Evolutionary conservation across 2,797 vertebrate genomes (phyloP), one percentile per base, ranked within the genome.

Genomic region (Pseudochaenichthys georgianus): DNA sequence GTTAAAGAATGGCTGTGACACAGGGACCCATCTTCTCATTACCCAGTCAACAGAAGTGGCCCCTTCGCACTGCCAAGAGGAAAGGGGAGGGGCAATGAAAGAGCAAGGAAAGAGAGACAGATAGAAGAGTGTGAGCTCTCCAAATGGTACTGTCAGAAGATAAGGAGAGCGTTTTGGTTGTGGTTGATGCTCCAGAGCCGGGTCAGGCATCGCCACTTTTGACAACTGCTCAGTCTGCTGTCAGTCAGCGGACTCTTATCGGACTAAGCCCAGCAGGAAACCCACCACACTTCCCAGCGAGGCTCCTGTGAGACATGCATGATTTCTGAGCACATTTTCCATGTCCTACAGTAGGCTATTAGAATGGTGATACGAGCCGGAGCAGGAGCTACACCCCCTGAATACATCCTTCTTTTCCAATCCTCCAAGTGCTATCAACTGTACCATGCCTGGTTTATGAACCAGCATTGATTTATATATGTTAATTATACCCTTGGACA

Each of bases 401-500:
- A 69, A 82, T 47, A 55, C 75, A 64, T 82, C 61, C 53, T 21
- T 67, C 53, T 57, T 28, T 80, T 53, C 74, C 81, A n/a, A 53
- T 72, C 68, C 64, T 48, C 80, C 63, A 68, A 59, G 70, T 65
- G 52, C 70, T 73, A 73, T 81, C 73, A 47, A 78, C 74, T 63
- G 69, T 73, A 64, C 70, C 80, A 82, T 69, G 68, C 70, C 78
- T 65, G 81, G 60, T 88, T 92, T 92, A 90, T 85, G 88, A 92
- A 88, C 74, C 85, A 73, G 58, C 79, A 80, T 91, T 68, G n/a
- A 92, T 93, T 90, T 92, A 87, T 87, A 93, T 87, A 93, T 93
- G 92, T 86, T 93, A 93, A 93, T 93, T 91, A 90, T 81, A 79
- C 83, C 81, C 70, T 48, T 81, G 74, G 80, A 84, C 82, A 79